Conservation (phyloP, 2,113 vertebrate genomes). For the Hassar affinis region DNA sequence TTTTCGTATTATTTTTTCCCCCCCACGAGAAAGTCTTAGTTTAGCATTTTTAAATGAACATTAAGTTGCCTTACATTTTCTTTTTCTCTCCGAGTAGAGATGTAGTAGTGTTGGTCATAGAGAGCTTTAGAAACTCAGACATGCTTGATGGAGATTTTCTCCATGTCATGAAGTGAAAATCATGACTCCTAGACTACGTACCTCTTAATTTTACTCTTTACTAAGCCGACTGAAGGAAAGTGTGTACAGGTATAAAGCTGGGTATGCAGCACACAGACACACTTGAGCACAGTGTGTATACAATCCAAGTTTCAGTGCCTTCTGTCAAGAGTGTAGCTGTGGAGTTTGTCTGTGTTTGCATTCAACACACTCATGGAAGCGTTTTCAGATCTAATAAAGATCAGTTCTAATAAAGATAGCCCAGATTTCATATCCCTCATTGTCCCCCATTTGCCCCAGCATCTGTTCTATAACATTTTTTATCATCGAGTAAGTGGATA, state of each 20-base stretch:
- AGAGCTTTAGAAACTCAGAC: conserved; percentile 5
- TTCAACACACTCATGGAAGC: conserved; percentile 1
- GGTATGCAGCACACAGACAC: conserved; percentile 21
- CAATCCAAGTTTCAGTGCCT: conserved; percentile 70
- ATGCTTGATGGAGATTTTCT: background rate
- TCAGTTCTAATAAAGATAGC: background rate
- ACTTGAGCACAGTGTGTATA: conserved; percentile 48
- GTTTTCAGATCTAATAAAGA: too few relatives aligned
- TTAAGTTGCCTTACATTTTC: conserved; percentile 44
- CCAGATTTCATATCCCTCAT: conserved; percentile 12
- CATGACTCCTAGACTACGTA: background rate
- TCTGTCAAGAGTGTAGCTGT: conserved; percentile 60
- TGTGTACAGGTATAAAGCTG: conserved; percentile 31
- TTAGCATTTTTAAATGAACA: conserved; percentile 38
- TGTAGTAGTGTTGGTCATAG: conserved; percentile 37
- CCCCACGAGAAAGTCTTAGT: conserved; percentile 31
- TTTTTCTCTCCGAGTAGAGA: background rate
- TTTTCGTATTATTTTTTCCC: conserved; percentile 5
- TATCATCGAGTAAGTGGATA: background rate
- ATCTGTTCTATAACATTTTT: background rate
- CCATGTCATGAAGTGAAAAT: background rate
- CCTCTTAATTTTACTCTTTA: background rate
- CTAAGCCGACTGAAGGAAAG: conserved; percentile 13
- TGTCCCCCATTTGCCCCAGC: background rate
- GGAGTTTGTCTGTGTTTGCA: conserved; percentile 19